Base-by-base conservation (phyloP, 2,797 vertebrate species). In the Gymnothorax reevesii region DNA sequence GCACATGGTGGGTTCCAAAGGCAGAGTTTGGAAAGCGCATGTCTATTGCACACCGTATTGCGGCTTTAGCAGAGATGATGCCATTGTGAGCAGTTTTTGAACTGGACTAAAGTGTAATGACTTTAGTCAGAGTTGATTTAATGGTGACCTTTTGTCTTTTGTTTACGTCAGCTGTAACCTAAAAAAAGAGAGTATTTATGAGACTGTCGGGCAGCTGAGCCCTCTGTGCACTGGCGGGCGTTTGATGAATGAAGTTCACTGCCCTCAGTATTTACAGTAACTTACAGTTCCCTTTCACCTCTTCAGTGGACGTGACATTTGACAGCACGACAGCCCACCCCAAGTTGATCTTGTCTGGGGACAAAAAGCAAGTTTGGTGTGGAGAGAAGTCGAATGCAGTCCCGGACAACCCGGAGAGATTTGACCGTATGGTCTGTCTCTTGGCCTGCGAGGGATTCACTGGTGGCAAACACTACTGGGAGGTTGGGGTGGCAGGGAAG, bases 381-480 rank as follows among this genome's bases (percentile, higher is more conserved):
- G 92, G 92, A 0, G 92, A 94, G 0, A 89, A 42, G 2, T 85
- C 93, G 66, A 95, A 94, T 86, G 62, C 83, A 0, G 55, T 96
- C 15, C 93, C 95, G 0, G 92, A 95, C 86, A 93, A 90, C 73
- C 91, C 90, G 0, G 93, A 96, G 88, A 92, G 96, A 54, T 97
- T 97, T 8, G 94, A 96, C 90, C 89, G 92, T 5, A 91, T 93
- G 9, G 93, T 95, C 0, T 97, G 97, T 27, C 95, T 97, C 7
- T 90, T 97, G 77, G 97, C 95, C 22, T 87, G 27, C 2, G 91
- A 95, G 82, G 87, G 91, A 1, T 96, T 97, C 87, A 89, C 90
- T 55, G 90, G 92, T 0, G 97, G 96, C 12, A 93, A 87, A 60
- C 95, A 96, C 86, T 97, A 94, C 92, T 97, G 97, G 96, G 97